Evolutionary conservation across 2,888 invertebrate genomes (phyloP).

Genomic region (Drosophila sordidapex): DNA sequence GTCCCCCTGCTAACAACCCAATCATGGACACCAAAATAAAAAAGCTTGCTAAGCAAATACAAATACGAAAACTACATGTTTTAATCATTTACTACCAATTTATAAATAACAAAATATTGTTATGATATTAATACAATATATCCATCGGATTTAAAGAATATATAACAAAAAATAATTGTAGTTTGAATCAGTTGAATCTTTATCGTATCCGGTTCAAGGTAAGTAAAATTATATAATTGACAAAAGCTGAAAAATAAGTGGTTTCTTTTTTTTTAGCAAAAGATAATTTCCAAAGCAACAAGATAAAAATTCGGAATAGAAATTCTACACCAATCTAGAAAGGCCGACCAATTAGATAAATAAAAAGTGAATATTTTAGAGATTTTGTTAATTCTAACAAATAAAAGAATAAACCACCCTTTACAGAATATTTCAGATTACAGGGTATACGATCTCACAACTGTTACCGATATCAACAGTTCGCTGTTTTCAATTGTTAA

Average conservation of each 20-base stretch:
- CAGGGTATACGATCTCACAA: conserved; percentile 31
- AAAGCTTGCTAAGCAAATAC: conserved; percentile 57
- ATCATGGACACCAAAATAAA: conserved; percentile 58
- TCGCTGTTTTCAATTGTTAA: conserved; percentile 33
- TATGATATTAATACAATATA: conserved; percentile 1
- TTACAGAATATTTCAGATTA: conserved; percentile 8
- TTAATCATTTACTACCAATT: background rate
- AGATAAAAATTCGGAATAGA: background rate
- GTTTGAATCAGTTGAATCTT: background rate
- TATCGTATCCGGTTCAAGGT: conserved; percentile 6
- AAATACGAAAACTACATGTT: conserved; percentile 2
- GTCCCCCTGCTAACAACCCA: background rate
- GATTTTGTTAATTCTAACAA: background rate
- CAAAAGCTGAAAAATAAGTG: background rate
- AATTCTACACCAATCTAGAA: background rate
- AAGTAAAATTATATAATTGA: background rate
- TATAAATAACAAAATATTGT: background rate
- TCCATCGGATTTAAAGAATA: conserved; percentile 4
- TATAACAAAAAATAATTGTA: background rate
- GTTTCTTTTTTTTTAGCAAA: conserved; percentile 2
- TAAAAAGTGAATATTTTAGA: background rate
- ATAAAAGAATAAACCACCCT: background rate
- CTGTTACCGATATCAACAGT: conserved; percentile 44
- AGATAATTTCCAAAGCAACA: background rate
- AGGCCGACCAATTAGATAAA: background rate